These are phyloP conservation scores for Furnarius figulus DNA, from an alignment of 2,113 vertebrate species.

Conservation along the genomic window DNA sequence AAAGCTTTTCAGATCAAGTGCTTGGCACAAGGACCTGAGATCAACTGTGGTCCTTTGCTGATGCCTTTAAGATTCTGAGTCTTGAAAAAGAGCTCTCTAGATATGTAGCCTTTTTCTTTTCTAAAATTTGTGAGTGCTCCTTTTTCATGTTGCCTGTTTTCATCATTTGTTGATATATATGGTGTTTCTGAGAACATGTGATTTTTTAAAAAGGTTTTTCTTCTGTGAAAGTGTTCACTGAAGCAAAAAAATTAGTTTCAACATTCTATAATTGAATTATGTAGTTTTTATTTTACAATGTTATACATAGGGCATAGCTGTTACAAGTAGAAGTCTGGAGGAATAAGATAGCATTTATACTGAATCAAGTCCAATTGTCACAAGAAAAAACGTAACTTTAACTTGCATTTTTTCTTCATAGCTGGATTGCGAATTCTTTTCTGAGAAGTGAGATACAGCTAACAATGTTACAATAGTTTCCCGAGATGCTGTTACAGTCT, in stretches of 20 bases:
- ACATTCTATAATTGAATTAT: not conserved
- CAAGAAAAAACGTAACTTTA: not conserved
- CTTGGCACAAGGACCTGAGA: not conserved
- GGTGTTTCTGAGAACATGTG: not conserved
- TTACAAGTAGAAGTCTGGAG: not conserved
- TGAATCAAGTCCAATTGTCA: not conserved
- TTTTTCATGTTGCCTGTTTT: not conserved
- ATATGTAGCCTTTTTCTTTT: not conserved
- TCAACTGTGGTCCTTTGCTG: not conserved
- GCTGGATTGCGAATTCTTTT: conserved; percentile 9
- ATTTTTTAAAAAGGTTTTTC: not conserved
- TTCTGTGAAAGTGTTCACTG: not conserved
- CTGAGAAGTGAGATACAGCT: conserved; percentile 23
- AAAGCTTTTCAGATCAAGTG: not conserved
- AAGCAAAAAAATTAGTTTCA: not conserved
- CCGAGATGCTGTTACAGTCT: not conserved
- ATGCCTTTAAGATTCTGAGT: not conserved
- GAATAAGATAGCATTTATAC: conserved; percentile 6
- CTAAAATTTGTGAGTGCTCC: not conserved
- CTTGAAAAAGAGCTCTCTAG: not conserved
- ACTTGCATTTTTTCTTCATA: not conserved
- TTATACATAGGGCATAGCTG: not conserved
- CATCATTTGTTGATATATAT: not conserved
- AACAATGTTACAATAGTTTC: not conserved
- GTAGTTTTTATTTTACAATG: conserved; percentile 2